These are phyloP conservation scores for Patella ulyssiponensis DNA, from an alignment of 2,888 invertebrate species.

Conservation along the genomic window DNA sequence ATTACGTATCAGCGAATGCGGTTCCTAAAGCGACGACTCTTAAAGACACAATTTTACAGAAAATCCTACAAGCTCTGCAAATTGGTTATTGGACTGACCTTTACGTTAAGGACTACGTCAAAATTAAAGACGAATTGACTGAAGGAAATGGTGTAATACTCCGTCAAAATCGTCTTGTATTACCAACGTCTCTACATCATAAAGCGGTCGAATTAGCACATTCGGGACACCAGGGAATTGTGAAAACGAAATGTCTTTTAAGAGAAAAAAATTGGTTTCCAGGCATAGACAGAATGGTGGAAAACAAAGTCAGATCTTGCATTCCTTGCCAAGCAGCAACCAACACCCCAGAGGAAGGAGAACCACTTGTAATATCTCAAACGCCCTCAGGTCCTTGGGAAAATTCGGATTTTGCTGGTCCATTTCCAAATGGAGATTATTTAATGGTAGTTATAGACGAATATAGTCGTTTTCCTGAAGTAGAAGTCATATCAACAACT, in stretches of 20 bases:
- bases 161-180: constrained; percentile 24
- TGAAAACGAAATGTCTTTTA: constrained; percentile 40
- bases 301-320: constrained; percentile 21
- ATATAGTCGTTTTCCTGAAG: constrained; percentile 38
- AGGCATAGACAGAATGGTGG: constrained; percentile 41
- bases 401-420: constrained; percentile 16
- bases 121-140: constrained; percentile 30
- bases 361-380: not conserved
- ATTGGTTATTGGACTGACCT: constrained; percentile 28
- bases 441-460: constrained; percentile 44
- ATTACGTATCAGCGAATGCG: constrained; percentile 29
- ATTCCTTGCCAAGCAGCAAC: no score
- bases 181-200: constrained; percentile 36
- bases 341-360: not conserved
- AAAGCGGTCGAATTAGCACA: constrained; percentile 43
- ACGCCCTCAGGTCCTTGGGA: constrained; percentile 33
- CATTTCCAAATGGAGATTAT: constrained; percentile 31
- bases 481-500: constrained; percentile 33
- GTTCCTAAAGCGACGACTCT: constrained; percentile 41
- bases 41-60: constrained; percentile 25
- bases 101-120: constrained; percentile 3
- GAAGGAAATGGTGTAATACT: constrained; percentile 30
- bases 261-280: constrained; percentile 44
- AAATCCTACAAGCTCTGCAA: constrained; percentile 33
- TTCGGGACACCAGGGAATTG: constrained; percentile 45